Evolutionary conservation across 2,113 vertebrate species (phyloP).

Genomic region (Plectropomus leopardus): DNA sequence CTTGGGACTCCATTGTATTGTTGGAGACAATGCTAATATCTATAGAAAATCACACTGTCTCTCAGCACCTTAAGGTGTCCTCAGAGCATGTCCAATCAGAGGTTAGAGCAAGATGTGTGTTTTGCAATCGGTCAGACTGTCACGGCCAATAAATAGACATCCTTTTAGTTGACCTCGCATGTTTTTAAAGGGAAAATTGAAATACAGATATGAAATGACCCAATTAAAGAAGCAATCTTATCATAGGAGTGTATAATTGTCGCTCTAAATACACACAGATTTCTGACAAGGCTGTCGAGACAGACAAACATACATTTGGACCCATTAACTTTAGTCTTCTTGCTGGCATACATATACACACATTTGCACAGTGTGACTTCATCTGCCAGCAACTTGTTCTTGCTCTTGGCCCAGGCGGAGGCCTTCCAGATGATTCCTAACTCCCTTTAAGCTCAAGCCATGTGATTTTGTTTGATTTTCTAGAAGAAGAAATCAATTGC

Average conservation of each 20-base stretch:
- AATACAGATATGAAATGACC: not conserved
- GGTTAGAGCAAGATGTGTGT: not conserved
- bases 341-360: not conserved
- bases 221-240: not conserved
- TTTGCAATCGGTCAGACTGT: not conserved
- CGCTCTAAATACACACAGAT: not conserved
- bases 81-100: not conserved
- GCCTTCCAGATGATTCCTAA: not conserved
- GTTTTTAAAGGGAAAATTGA: not conserved
- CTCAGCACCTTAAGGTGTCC: not conserved
- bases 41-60: not conserved
- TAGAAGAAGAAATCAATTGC: conserved; percentile 15
- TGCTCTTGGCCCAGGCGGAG: not conserved
- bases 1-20: no score
- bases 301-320: not conserved
- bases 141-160: not conserved
- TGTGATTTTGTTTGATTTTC: conserved; percentile 5
- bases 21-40: not conserved
- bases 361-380: not conserved
- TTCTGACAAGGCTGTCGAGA: no score
- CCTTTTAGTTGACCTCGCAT: not conserved
- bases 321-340: not conserved
- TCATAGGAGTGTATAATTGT: not conserved
- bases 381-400: not conserved
- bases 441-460: not conserved